These are phyloP conservation scores for Physocephala rufipes DNA, from an alignment of 2,888 invertebrate species.

Conservation along the genomic window DNA sequence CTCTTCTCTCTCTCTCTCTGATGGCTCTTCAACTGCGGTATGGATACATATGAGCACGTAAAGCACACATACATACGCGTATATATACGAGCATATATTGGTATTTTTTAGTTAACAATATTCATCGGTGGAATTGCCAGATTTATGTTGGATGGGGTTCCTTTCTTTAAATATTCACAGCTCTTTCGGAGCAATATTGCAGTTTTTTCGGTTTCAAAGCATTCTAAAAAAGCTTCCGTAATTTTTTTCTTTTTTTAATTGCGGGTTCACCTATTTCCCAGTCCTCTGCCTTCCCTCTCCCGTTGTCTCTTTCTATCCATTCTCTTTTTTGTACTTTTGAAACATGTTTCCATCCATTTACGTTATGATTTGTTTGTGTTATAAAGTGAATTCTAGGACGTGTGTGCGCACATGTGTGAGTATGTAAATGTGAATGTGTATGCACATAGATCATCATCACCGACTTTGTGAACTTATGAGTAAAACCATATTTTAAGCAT, in stretches of 20 bases:
- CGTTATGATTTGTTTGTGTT: no score
- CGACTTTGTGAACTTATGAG: slow-evolving; percentile 23
- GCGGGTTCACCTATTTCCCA: not conserved
- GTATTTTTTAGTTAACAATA: no score
- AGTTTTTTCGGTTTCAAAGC: not conserved
- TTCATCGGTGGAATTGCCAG: slow-evolving; percentile 6
- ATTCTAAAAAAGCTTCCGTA: not conserved
- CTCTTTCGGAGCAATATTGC: not conserved
- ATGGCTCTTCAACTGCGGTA: not conserved
- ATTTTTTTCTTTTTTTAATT: not conserved
- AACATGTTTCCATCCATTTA: not conserved
- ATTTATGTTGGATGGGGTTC: slow-evolving; percentile 11
- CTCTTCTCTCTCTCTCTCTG: slow-evolving; percentile 5
- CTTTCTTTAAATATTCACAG: not conserved
- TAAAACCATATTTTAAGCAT: slow-evolving; percentile 15
- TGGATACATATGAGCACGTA: not conserved
- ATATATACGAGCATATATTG: no score
- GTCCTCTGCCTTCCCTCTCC: not conserved
- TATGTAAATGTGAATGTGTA: no score
- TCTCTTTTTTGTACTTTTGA: not conserved
- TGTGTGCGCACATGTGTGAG: no score
- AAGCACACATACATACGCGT: no score
- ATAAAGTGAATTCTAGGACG: no score
- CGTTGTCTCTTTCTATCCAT: not conserved
- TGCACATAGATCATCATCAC: slow-evolving; percentile 14